Evolutionary conservation across 1,140 invertebrate genomes (phyloP), one percentile per base, ranked within the genome.

Genomic region (Linepithema humile): DNA sequence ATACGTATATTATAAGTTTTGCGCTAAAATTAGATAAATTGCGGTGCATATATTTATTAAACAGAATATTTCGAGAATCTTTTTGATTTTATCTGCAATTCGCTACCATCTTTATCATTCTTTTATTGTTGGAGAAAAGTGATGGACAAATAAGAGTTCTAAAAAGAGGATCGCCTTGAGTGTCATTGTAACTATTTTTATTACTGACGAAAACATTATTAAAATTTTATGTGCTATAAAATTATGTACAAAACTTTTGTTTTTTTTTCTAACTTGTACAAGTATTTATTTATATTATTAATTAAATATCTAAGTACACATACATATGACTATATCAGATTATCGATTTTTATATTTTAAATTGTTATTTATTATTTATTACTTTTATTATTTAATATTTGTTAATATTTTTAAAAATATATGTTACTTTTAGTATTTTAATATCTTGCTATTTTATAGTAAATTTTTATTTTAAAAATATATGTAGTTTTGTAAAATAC

Each of bases 161-260:
- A 65, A 77, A 48, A 65, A 77, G 40, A 65, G 9, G 73, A 77
- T 77, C 26, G 3, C 55, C 59, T 77, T 77, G 73, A 65, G n/a
- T n/a, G n/a, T n/a, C 12, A 45, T 29, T 9, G 1, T 10, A 62
- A 20, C 17, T 62, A 4, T 35, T 17, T 32, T 45, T n/a, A 45
- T 20, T 60, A 0, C 23, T 3, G 3, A 2, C 0, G 38, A 64
- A 12, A 10, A 26, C 5, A 62, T 62, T 32, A 59, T 29, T 40
- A 32, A 29, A 62, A 45, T 74, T 55, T 4, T 12, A 45, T 12
- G 1, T 60, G 0, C n/a, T 32, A 7, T 3, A 43, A 9, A 5
- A 26, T 43, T 20, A 5, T 48, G 12, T 17, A 12, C 32, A 2
- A n/a, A n/a, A n/a, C n/a, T n/a, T n/a, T 29, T 0, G 3, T 35